Percentiles rank a stretch among this genome's conserved stretches.
Conservation (phyloP, 2,888 invertebrate species). For the Eubasilissa splendida region DNA sequence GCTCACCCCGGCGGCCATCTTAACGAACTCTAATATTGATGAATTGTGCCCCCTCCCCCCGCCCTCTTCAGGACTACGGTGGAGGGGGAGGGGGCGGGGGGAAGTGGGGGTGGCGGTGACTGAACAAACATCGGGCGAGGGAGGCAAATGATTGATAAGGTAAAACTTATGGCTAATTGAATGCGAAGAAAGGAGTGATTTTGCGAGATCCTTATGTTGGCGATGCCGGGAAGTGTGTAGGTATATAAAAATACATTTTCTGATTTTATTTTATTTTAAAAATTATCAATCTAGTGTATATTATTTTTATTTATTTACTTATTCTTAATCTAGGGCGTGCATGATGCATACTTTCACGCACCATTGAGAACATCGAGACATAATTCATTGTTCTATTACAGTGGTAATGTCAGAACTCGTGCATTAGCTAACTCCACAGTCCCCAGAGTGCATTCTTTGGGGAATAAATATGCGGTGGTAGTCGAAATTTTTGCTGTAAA, state of each 20-base stretch:
- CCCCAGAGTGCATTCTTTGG: too few relatives aligned
- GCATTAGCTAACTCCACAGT: too few relatives aligned
- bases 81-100: slow-evolving; percentile 26
- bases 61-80: background rate
- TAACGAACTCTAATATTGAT: slow-evolving; percentile 59
- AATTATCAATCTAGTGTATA: too few relatives aligned
- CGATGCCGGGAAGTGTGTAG: background rate
- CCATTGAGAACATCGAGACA: too few relatives aligned
- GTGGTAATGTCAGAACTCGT: too few relatives aligned
- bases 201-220: slow-evolving; percentile 35
- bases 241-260: background rate
- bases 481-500: too few relatives aligned
- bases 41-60: slow-evolving; percentile 52
- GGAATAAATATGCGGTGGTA: too few relatives aligned
- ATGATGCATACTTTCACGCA: too few relatives aligned
- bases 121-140: slow-evolving; percentile 48
- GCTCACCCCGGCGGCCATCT: slow-evolving; percentile 56
- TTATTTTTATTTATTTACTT: too few relatives aligned
- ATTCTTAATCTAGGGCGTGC: too few relatives aligned
- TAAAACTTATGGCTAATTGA: slow-evolving; percentile 58
- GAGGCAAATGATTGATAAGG: slow-evolving; percentile 58
- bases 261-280: too few relatives aligned
- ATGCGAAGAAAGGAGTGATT: slow-evolving; percentile 51
- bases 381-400: too few relatives aligned
- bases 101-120: slow-evolving; percentile 39